Evolutionary conservation across 1,140 invertebrate genomes (phyloP).

Genomic region (Megathymus violae): DNA sequence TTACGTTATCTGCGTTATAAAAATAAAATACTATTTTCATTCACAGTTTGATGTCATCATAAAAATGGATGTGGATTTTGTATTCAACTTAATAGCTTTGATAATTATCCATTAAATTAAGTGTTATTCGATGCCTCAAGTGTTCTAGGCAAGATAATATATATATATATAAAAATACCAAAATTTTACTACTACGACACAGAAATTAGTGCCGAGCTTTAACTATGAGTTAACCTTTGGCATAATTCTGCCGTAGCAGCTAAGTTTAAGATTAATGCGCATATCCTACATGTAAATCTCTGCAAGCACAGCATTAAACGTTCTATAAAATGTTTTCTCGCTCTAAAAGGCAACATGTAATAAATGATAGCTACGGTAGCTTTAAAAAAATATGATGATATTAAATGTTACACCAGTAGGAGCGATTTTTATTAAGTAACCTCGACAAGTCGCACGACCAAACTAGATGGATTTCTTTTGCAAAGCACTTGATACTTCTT

Average conservation of each 20-base stretch:
- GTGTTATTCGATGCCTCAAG: no score
- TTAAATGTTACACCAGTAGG: slow-evolving; percentile 60
- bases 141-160: slow-evolving; percentile 51
- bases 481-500: no score
- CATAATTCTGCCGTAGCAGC: slow-evolving; percentile 41
- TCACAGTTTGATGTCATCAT: slow-evolving; percentile 16
- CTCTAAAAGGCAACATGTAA: slow-evolving; percentile 65
- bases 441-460: no score
- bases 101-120: slow-evolving; percentile 55
- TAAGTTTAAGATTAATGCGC: slow-evolving; percentile 64
- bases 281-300: slow-evolving; percentile 66
- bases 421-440: slow-evolving; percentile 23
- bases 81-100: slow-evolving; percentile 51
- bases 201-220: slow-evolving; percentile 16
- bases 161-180: slow-evolving; percentile 50
- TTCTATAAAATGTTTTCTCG: slow-evolving; percentile 71
- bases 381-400: slow-evolving; percentile 69
- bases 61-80: slow-evolving; percentile 33
- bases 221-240: slow-evolving; percentile 13
- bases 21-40: not conserved
- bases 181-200: slow-evolving; percentile 39
- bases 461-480: no score
- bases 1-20: slow-evolving; percentile 7
- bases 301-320: slow-evolving; percentile 63
- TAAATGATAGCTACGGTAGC: slow-evolving; percentile 73